These are phyloP conservation scores for Callipepla californica DNA, from an alignment of 2,113 vertebrate genomes.

Conservation along the genomic window DNA sequence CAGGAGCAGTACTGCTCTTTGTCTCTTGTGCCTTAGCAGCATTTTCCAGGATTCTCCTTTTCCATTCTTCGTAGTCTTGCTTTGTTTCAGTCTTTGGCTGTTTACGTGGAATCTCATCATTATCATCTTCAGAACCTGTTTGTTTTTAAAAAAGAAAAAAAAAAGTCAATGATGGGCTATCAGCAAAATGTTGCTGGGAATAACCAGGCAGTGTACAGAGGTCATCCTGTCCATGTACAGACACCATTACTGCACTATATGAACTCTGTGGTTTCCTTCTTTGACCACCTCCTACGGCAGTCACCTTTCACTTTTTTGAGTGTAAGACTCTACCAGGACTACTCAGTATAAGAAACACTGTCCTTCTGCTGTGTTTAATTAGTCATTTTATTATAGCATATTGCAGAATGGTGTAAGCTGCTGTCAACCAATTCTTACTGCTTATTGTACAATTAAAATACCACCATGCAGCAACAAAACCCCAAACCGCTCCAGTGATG, in stretches of 20 bases:
- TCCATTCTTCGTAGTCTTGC: slow-evolving; percentile 90
- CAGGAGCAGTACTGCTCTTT: background rate
- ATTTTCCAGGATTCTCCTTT: slow-evolving; percentile 87
- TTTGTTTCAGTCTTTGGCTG: slow-evolving; percentile 59
- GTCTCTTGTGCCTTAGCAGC: slow-evolving; percentile 77
- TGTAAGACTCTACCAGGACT: background rate
- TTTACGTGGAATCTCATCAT: slow-evolving; percentile 66
- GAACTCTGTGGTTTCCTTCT: background rate
- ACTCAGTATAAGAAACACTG: background rate
- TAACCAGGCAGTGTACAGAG: background rate
- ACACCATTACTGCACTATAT: background rate
- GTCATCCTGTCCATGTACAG: background rate
- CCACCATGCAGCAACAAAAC: background rate
- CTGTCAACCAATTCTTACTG: background rate
- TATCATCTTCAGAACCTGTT: slow-evolving; percentile 62
- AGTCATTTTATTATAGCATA: background rate
- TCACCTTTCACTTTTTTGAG: background rate
- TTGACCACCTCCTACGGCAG: background rate
- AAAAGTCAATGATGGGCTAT: background rate
- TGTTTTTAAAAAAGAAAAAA: background rate
- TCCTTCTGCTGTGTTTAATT: background rate
- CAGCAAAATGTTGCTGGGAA: background rate
- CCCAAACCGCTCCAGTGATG: background rate
- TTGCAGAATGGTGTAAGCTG: background rate
- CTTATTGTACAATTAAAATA: background rate